Percentiles rank a stretch among this genome's conserved stretches.
These are phyloP conservation scores for Syngnathus floridae DNA, from an alignment of 2,113 vertebrate genomes.

Conservation along the genomic window DNA sequence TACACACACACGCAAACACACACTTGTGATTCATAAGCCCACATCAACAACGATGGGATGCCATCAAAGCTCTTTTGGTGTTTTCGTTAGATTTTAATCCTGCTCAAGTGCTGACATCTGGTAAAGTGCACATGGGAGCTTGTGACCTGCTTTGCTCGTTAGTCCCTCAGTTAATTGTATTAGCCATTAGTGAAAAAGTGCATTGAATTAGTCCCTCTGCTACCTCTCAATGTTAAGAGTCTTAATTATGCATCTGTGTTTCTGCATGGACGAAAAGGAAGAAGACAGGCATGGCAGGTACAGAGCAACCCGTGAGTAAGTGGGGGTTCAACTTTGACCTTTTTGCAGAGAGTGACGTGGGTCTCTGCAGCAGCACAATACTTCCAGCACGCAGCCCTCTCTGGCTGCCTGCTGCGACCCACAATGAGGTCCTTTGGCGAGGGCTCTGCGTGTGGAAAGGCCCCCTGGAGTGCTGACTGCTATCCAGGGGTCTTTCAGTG, in stretches of 20 bases:
- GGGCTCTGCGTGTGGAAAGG: constrained; percentile 78
- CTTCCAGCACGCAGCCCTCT: constrained; percentile 68
- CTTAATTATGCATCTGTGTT: constrained; percentile 45
- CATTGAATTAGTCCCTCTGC: constrained; percentile 57
- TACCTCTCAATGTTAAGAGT: constrained; percentile 57
- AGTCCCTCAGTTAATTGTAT: constrained; percentile 55
- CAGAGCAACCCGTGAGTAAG: constrained; percentile 51
- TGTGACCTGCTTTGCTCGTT: constrained; percentile 35
- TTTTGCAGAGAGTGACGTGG: constrained; percentile 51
- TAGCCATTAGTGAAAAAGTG: constrained; percentile 50
- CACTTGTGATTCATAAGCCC: constrained; percentile 39
- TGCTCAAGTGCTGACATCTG: constrained; percentile 38
- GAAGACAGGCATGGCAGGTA: constrained; percentile 71
- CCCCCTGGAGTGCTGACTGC: constrained; percentile 76
- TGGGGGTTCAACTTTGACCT: constrained; percentile 80
- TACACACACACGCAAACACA: not conserved
- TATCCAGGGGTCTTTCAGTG: constrained; percentile 80
- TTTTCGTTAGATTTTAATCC: constrained; percentile 59
- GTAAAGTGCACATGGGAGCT: constrained; percentile 18
- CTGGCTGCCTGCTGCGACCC: constrained; percentile 87
- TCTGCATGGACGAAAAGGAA: constrained; percentile 35
- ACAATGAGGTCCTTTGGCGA: constrained; percentile 78
- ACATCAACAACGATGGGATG: constrained; percentile 53
- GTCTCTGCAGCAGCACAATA: constrained; percentile 66
- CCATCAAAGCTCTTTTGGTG: constrained; percentile 41